Evolutionary conservation across 2,888 invertebrate species (phyloP).

Genomic region (Leptopilina drosophilae): DNA sequence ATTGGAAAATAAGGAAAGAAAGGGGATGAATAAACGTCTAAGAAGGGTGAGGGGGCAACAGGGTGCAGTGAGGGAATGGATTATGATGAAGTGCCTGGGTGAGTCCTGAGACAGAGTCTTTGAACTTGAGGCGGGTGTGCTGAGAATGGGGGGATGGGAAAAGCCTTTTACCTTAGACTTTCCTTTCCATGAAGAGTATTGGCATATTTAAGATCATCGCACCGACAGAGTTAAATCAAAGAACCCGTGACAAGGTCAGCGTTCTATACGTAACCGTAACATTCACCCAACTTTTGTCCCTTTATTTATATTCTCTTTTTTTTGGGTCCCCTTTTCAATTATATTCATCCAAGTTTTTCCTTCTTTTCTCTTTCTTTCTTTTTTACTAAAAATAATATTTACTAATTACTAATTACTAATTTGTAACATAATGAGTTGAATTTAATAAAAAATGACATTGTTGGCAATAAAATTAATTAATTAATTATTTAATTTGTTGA

Average conservation of each 20-base stretch:
- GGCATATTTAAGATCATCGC: conserved; percentile 22
- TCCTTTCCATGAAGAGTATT: conserved; percentile 10
- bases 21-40: conserved; percentile 1
- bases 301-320: background rate
- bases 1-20: background rate
- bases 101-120: conserved; percentile 50
- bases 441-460: no score
- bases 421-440: no score
- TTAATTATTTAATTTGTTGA: no score
- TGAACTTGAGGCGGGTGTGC: conserved; percentile 52
- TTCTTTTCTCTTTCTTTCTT: no score
- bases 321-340: background rate
- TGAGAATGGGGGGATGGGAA: conserved; percentile 22
- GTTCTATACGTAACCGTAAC: conserved; percentile 36
- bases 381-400: no score
- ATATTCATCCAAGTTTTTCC: background rate
- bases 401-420: no score
- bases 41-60: background rate
- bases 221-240: conserved; percentile 4
- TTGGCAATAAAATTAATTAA: no score
- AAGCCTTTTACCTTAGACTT: conserved; percentile 32
- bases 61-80: conserved; percentile 46
- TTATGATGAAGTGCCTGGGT: conserved; percentile 52
- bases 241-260: conserved; percentile 28
- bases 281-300: conserved; percentile 47